Base-by-base conservation (phyloP, 2,797 vertebrate genomes). In the Falco rusticolus region DNA sequence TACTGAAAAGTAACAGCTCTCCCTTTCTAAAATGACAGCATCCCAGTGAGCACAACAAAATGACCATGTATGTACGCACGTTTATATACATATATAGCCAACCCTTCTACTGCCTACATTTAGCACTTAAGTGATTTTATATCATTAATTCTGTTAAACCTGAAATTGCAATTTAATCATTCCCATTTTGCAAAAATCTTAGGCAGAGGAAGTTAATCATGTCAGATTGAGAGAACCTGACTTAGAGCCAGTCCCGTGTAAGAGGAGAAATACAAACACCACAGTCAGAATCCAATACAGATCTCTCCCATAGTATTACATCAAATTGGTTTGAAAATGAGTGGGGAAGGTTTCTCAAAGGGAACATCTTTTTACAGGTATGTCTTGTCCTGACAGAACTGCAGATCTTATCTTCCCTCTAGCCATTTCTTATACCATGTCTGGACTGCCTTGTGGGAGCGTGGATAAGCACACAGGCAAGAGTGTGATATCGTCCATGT, bases 1-100 rank as follows among this genome's bases (percentile, higher is more conserved):
- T 64, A 61, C 61, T 51, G 33, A 89, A 77, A 87, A 85, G 37
- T 17, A 82, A 79, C 41, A 89, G 69, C 37, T 84, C 13, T 87
- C 13, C 41, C 16, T 68, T 90, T 88, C 51, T 43, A 72, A 89
- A 85, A 70, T 25, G 17, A 61, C 25, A 80, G 64, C 26, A 89
- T 39, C 64, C 39, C 57, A 75, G n/a, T 11, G 18, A 89, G 47
- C 13, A 17, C 16, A 74, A 71, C 41, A 61, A 68, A 87, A 59
- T n/a, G 13, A 87, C 4, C 1, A 10, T 8, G 16, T 8, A 14
- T 4, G 2, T 16, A 33, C 9, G 29, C 15, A 7, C 59, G 7
- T 56, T 82, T 66, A 37, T 24, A 3, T 6, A 41, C 9, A 13
- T 9, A 45, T 34, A 61, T 3, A 76, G 33, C 2, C 16, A 63